Conservation (phyloP, 2,113 vertebrate species). For the Leiothrix lutea region DNA sequence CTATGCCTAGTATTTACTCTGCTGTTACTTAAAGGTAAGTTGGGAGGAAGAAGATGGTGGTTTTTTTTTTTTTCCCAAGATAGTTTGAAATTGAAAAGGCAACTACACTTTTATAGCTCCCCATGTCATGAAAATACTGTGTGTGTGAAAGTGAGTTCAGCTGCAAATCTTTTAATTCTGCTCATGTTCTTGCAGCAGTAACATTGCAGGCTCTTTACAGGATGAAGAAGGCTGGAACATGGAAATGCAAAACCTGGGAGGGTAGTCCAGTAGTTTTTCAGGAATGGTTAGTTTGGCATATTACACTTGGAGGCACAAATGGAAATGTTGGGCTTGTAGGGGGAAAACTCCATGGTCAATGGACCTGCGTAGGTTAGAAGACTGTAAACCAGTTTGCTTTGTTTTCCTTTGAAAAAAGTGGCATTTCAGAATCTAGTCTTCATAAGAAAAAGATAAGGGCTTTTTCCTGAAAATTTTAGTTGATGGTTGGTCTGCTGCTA, state of each 20-base stretch:
- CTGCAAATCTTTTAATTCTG: background rate
- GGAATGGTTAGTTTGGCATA: background rate
- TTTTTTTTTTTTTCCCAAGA: background rate
- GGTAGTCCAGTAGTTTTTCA: background rate
- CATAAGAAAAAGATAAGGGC: background rate
- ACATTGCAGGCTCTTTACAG: background rate
- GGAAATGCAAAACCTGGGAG: background rate
- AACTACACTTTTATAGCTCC: background rate
- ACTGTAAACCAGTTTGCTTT: background rate
- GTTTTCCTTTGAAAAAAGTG: background rate
- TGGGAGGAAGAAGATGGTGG: background rate
- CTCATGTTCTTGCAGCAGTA: background rate
- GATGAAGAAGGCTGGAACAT: background rate
- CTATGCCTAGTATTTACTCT: background rate
- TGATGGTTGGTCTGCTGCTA: background rate
- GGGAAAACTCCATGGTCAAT: background rate
- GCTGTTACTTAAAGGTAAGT: background rate
- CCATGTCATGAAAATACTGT: background rate
- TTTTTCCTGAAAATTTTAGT: background rate
- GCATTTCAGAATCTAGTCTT: background rate
- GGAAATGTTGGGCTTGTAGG: no score
- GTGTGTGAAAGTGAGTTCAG: background rate
- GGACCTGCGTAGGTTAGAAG: background rate
- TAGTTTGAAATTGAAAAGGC: background rate
- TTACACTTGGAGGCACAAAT: background rate